Evolutionary conservation across 2,797 vertebrate species (phyloP).

Genomic region (Sebastiscus tertius): DNA sequence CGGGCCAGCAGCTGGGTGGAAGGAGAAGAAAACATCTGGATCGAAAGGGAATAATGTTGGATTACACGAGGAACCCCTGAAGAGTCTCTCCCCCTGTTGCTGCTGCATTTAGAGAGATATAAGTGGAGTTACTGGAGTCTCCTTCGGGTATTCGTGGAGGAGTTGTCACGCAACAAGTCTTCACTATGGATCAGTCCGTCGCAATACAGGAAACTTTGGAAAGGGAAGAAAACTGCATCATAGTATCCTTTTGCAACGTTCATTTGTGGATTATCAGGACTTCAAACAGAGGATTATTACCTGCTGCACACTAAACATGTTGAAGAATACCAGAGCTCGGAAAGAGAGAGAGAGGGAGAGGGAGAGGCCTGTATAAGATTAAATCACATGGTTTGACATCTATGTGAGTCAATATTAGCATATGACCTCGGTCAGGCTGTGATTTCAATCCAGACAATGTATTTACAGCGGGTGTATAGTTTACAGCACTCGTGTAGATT

Average conservation of each 20-base stretch:
- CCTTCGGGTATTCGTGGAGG: background rate
- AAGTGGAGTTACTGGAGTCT: background rate
- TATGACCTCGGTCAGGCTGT: too few relatives aligned
- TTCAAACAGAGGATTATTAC: background rate
- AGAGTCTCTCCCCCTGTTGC: background rate
- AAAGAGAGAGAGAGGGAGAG: background rate
- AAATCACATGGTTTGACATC: background rate
- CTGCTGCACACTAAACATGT: background rate
- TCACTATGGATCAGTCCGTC: conserved; percentile 91
- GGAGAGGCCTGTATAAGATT: background rate
- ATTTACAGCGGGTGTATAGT: background rate
- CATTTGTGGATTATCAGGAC: background rate
- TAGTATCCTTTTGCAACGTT: conserved; percentile 87
- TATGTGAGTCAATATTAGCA: background rate
- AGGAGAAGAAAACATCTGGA: conserved; percentile 50
- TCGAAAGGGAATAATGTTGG: conserved; percentile 41
- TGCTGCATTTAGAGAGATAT: background rate
- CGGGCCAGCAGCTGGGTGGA: conserved; percentile 24
- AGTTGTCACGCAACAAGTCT: conserved; percentile 11
- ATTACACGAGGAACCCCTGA: background rate
- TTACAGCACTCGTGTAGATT: background rate
- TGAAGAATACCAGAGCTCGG: background rate
- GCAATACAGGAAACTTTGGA: conserved; percentile 91
- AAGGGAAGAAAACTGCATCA: conserved; percentile 83
- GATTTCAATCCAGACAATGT: background rate